Percentiles rank a stretch among this genome's conserved stretches.
phyloP scores from a whole-genome alignment of 2,888 invertebrate species.

The Pristionchus entomophagus region DNA sequence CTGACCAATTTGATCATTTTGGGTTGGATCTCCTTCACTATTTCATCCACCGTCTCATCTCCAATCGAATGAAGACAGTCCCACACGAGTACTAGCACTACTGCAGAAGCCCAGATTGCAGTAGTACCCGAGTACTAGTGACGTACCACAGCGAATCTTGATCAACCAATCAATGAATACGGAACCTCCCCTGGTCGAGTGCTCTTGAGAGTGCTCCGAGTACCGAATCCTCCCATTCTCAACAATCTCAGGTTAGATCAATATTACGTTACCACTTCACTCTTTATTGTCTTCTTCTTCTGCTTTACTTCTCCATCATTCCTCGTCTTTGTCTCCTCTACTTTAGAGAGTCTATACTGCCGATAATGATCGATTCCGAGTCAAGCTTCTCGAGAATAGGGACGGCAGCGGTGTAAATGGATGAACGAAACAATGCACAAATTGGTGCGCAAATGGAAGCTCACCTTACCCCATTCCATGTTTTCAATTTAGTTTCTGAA shows the following conservation, averaged over 20 bases:
- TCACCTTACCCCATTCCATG: too few relatives aligned
- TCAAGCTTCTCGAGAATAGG: not conserved
- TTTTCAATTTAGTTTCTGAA: too few relatives aligned
- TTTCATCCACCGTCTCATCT: not conserved
- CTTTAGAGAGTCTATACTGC: not conserved
- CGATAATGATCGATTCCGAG: not conserved
- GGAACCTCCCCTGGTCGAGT: slow-evolving; percentile 35
- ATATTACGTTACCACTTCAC: slow-evolving; percentile 1
- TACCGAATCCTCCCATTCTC: slow-evolving; percentile 26
- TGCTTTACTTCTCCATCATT: not conserved
- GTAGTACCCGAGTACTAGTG: not conserved
- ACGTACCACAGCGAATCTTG: not conserved
- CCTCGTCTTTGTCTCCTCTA: not conserved
- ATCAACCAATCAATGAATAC: slow-evolving; percentile 14
- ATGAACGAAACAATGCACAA: too few relatives aligned
- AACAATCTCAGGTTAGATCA: too few relatives aligned
- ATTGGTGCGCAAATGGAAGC: too few relatives aligned
- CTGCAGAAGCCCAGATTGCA: not conserved
- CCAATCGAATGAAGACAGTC: not conserved
- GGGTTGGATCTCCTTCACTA: not conserved
- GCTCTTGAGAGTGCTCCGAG: slow-evolving; percentile 26
- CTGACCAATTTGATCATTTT: not conserved
- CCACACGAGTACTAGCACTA: not conserved
- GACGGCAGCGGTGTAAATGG: too few relatives aligned
- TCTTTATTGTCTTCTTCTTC: slow-evolving; percentile 8